Evolutionary conservation across 2,797 vertebrate genomes (phyloP).

Genomic region (Balearica regulorum): DNA sequence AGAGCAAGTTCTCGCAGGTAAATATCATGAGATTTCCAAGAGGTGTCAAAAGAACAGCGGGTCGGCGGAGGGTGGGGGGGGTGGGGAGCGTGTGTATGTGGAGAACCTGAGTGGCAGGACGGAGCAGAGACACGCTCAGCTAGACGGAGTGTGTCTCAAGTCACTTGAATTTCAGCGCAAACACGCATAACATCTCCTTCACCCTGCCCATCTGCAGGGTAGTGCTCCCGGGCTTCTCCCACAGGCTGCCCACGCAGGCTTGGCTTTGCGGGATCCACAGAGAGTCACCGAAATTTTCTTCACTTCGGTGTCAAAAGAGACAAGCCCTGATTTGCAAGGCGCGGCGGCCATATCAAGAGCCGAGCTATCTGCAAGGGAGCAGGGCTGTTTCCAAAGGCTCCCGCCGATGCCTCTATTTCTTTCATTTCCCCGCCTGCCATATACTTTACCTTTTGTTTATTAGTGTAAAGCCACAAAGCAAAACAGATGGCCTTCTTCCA

Average conservation of each 20-base stretch:
- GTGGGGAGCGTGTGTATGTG: neutral
- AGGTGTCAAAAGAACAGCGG: neutral
- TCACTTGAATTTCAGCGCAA: neutral
- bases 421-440: constrained; percentile 66
- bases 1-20: neutral
- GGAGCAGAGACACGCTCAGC: neutral
- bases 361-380: neutral
- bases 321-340: constrained; percentile 48
- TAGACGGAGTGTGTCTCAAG: neutral
- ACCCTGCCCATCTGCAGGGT: neutral
- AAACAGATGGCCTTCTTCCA: constrained; percentile 77
- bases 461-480: constrained; percentile 75
- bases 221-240: neutral
- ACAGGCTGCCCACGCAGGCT: neutral
- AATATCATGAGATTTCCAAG: neutral
- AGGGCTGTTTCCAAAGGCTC: constrained; percentile 57
- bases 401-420: constrained; percentile 57
- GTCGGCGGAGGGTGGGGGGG: neutral
- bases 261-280: neutral
- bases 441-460: constrained; percentile 79
- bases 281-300: constrained; percentile 33
- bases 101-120: neutral
- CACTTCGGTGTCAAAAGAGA: constrained; percentile 53
- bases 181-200: constrained; percentile 22
- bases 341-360: constrained; percentile 74